Percentiles rank a stretch among this genome's conserved stretches.
Evolutionary conservation across 2,113 vertebrate genomes (phyloP).

Genomic region (Ancistrus triradiatus): DNA sequence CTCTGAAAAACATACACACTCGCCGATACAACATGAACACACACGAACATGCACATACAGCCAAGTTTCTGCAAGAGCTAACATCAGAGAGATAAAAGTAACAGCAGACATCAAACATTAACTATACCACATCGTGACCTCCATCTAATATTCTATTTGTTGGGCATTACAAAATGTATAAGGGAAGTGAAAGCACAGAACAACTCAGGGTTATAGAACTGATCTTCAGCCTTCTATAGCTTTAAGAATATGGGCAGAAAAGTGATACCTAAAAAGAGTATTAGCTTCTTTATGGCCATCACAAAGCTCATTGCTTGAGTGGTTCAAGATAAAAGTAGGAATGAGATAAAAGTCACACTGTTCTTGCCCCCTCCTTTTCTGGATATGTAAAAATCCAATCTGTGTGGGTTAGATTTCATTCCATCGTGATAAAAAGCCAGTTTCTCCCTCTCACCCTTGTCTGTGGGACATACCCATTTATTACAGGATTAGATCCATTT

Average conservation of each 20-base stretch:
- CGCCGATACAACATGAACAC: too few species aligned
- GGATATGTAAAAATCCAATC: constrained; percentile 62
- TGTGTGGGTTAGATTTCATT: constrained; percentile 64
- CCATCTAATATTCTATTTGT: constrained; percentile 28
- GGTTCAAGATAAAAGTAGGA: constrained; percentile 17
- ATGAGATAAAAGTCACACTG: constrained; percentile 6
- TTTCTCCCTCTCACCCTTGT: constrained; percentile 65
- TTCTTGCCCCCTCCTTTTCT: constrained; percentile 40
- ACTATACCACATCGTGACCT: constrained; percentile 16
- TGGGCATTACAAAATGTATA: constrained; percentile 27
- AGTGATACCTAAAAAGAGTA: background rate
- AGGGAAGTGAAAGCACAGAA: constrained; percentile 13
- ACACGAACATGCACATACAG: background rate
- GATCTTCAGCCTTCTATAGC: background rate
- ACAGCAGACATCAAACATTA: constrained; percentile 33
- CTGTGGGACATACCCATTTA: constrained; percentile 77
- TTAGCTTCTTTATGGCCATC: background rate
- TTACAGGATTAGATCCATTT: constrained; percentile 79
- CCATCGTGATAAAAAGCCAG: constrained; percentile 49
- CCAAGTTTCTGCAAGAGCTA: background rate
- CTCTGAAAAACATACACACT: background rate
- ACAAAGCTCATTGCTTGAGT: background rate
- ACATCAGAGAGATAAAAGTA: constrained; percentile 37
- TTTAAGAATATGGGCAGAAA: background rate
- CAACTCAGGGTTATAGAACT: constrained; percentile 4